These are phyloP conservation scores for Chascanopsetta lugubris DNA, from an alignment of 2,113 vertebrate species.

Conservation along the genomic window DNA sequence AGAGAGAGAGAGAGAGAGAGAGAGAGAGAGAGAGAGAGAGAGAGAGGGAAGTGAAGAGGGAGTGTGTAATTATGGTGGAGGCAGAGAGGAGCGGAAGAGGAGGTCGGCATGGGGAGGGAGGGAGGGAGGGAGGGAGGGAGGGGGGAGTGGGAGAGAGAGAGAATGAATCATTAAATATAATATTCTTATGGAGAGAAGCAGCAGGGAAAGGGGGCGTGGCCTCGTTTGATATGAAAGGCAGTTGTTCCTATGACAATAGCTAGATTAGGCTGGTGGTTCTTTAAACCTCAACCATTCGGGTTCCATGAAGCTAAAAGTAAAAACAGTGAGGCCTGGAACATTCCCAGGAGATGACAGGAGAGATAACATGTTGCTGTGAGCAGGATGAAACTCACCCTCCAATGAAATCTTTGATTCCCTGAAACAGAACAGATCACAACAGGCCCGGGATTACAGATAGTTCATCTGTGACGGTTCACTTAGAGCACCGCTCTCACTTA, in stretches of 20 bases:
- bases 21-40: neutral
- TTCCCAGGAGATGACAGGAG: neutral
- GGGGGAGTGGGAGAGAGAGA: no score
- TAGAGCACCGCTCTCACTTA: no score
- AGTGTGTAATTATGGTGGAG: neutral
- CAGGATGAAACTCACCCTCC: conserved; percentile 66
- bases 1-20: neutral
- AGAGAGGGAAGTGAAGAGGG: conserved; percentile 42
- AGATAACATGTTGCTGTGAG: neutral
- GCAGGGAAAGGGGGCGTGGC: conserved; percentile 13
- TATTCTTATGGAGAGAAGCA: conserved; percentile 29
- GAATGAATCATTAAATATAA: neutral
- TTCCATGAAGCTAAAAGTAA: neutral
- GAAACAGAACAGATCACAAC: conserved; percentile 42
- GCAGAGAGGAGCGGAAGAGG: no score
- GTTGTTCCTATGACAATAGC: no score
- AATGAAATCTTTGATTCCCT: conserved; percentile 81
- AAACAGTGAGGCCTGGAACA: neutral
- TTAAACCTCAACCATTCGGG: conserved; percentile 27
- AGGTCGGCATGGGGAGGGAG: no score
- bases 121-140: no score
- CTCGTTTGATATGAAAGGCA: no score
- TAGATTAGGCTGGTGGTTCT: no score
- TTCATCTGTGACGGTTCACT: neutral
- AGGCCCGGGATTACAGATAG: conserved; percentile 15